A percentile compares a stretch with the other conserved stretches of the same genome.
Evolutionary conservation across 2,888 invertebrate genomes (phyloP).

Genomic region (Blastobasis lacticolella): DNA sequence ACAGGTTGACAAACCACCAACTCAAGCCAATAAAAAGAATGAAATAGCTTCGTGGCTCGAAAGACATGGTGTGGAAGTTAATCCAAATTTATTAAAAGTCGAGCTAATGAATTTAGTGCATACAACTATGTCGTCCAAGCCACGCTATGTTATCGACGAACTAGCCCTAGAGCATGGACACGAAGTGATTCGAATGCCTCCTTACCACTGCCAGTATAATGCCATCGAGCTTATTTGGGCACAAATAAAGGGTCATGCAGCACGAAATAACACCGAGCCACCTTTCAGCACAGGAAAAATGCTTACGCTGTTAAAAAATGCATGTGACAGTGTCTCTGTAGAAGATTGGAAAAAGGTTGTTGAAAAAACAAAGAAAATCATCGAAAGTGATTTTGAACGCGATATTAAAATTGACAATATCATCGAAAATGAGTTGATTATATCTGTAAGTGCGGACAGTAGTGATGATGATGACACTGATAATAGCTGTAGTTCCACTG

Average conservation of each 20-base stretch:
- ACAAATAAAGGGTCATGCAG: conserved; percentile 3
- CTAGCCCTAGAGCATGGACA: not conserved
- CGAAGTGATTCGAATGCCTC: not conserved
- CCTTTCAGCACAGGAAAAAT: conserved; percentile 13
- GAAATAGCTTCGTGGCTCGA: not conserved
- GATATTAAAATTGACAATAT: conserved; percentile 4
- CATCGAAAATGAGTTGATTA: conserved; percentile 7
- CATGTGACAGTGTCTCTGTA: conserved; percentile 8
- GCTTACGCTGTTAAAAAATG: conserved; percentile 13
- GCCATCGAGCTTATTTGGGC: not conserved
- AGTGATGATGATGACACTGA: conserved; percentile 4
- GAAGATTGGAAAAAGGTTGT: conserved; percentile 10
- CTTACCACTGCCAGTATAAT: not conserved
- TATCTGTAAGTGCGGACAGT: conserved; percentile 2
- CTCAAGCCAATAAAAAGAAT: conserved; percentile 1
- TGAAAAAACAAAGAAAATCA: conserved; percentile 6
- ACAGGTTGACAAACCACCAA: conserved; percentile 8
- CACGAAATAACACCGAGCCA: conserved; percentile 11
- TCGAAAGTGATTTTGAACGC: conserved; percentile 2
- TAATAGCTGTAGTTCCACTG: no score
- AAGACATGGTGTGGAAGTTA: not conserved
- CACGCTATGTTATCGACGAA: not conserved
- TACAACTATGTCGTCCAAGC: not conserved
- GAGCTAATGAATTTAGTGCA: conserved; percentile 1
- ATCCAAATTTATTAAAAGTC: not conserved